A percentile compares a stretch with the other conserved stretches of the same genome.
These are phyloP conservation scores for Hippolais icterina DNA, from an alignment of 2,113 vertebrate genomes.

Conservation along the genomic window DNA sequence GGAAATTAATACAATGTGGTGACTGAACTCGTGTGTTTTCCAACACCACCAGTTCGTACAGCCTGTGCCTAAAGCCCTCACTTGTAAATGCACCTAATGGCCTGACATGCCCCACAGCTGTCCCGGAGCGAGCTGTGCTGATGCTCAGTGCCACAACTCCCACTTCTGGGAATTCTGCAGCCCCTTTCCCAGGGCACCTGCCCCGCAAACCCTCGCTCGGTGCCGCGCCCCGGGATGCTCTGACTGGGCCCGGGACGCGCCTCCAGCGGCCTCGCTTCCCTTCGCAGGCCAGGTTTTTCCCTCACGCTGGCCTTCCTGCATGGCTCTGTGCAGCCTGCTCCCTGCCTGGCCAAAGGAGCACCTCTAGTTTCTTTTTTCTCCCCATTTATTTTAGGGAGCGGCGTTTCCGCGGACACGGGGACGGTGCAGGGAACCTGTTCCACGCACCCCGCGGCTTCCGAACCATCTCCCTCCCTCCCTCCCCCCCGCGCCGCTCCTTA, in stretches of 20 bases:
- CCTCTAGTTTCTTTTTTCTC: rapidly evolving
- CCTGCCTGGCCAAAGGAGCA: background rate
- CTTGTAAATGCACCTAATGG: rapidly evolving
- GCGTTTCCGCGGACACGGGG: background rate
- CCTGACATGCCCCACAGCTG: rapidly evolving
- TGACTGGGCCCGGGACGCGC: rapidly evolving
- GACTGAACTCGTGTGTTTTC: background rate
- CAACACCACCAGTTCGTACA: rapidly evolving
- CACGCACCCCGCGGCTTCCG: background rate
- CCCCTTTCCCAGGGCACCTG: rapidly evolving
- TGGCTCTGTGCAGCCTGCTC: rapidly evolving
- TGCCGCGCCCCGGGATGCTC: background rate
- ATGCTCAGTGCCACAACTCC: rapidly evolving
- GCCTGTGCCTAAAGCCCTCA: background rate
- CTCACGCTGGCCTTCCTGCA: background rate
- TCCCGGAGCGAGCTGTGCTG: rapidly evolving
- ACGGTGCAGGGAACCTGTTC: rapidly evolving
- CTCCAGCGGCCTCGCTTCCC: background rate
- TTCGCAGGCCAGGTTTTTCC: rapidly evolving
- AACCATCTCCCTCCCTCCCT: no score
- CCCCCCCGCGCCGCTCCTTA: background rate
- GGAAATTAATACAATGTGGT: rapidly evolving
- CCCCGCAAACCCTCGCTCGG: rapidly evolving
- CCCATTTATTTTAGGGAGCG: background rate
- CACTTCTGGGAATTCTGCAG: rapidly evolving